These are phyloP conservation scores for Orthochromis indermauri DNA, from an alignment of 2,113 vertebrate species.

Conservation along the genomic window DNA sequence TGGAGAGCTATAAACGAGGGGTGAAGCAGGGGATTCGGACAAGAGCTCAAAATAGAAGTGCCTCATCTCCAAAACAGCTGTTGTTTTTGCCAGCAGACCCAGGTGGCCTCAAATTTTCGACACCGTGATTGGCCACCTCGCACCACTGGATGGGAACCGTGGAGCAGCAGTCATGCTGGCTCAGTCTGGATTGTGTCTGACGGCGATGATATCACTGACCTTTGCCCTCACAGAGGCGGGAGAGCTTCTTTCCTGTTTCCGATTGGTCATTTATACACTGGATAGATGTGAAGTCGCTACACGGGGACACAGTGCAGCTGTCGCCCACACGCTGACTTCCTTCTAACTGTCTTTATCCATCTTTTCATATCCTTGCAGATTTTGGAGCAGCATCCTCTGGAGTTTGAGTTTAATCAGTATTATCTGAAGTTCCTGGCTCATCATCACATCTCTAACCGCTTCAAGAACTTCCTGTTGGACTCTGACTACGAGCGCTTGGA, in stretches of 20 bases:
- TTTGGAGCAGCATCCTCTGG: slow-evolving; percentile 88
- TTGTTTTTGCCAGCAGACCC: slow-evolving; percentile 92
- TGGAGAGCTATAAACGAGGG: slow-evolving; percentile 71
- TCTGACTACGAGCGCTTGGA: slow-evolving; percentile 96
- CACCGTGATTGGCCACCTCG: slow-evolving; percentile 16
- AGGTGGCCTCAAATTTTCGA: slow-evolving; percentile 80
- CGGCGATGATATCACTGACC: slow-evolving; percentile 49
- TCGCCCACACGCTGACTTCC: background rate
- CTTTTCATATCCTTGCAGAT: slow-evolving; percentile 71
- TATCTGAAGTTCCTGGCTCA: slow-evolving; percentile 98
- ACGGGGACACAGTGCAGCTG: background rate
- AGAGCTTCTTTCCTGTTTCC: slow-evolving; percentile 37
- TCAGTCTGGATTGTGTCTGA: slow-evolving; percentile 37
- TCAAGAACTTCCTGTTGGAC: slow-evolving; percentile 98
- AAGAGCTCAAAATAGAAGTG: slow-evolving; percentile 84
- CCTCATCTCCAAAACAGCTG: slow-evolving; percentile 86
- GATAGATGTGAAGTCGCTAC: slow-evolving; percentile 4
- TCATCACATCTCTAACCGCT: slow-evolving; percentile 94
- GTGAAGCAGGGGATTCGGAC: slow-evolving; percentile 62
- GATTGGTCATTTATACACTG: slow-evolving; percentile 9
- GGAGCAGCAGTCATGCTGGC: slow-evolving; percentile 5
- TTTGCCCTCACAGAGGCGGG: slow-evolving; percentile 12
- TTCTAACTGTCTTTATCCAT: slow-evolving; percentile 1
- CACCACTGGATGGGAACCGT: slow-evolving; percentile 39
- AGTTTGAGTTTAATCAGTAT: slow-evolving; percentile 98